Evolutionary conservation across 2,113 vertebrate genomes (phyloP).

Genomic region (Agapornis roseicollis): DNA sequence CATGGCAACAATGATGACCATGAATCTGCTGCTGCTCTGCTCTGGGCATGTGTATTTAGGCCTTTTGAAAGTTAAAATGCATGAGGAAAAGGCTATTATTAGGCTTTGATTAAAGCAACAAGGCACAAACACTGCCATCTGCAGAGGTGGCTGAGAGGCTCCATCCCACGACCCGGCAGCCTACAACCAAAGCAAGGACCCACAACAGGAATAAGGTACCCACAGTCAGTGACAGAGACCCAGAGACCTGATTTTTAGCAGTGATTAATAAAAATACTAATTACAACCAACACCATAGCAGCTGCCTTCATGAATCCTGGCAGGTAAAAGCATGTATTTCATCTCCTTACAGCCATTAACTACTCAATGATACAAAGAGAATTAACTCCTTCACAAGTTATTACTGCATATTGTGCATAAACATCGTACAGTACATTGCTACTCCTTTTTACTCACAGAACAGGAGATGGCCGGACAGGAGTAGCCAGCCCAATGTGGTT

Average conservation of each 20-base stretch:
- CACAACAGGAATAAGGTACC: not conserved
- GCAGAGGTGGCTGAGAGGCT: not conserved
- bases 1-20: fast-evolving
- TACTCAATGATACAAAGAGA: not conserved
- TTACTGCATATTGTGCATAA: not conserved
- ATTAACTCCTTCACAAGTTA: not conserved
- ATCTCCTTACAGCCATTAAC: not conserved
- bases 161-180: not conserved
- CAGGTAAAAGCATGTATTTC: not conserved
- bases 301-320: not conserved
- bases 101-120: not conserved
- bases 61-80: not conserved
- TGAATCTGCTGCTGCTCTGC: not conserved
- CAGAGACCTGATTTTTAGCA: not conserved
- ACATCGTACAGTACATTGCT: not conserved
- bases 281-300: not conserved
- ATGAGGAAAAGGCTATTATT: not conserved
- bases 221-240: not conserved
- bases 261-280: not conserved
- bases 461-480: not conserved
- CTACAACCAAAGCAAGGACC: not conserved
- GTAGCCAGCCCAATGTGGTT: not conserved
- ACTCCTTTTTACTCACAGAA: not conserved
- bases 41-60: fast-evolving
- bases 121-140: not conserved